Conservation (phyloP, 2,888 invertebrate species). For the Cephus pulcher region DNA sequence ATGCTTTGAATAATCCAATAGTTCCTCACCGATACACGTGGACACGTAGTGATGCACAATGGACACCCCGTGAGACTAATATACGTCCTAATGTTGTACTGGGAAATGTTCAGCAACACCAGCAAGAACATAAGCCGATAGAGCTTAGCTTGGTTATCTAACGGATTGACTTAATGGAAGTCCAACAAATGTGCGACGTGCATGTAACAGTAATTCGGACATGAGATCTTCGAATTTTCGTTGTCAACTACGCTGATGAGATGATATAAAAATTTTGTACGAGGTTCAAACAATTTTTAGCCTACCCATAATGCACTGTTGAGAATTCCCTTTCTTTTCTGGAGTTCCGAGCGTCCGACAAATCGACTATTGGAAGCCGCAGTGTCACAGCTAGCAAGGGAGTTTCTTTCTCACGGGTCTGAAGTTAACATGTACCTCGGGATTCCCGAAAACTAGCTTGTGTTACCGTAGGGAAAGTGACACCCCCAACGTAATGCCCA, state of each 20-base stretch:
- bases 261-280: not conserved
- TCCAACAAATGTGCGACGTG: constrained; percentile 38
- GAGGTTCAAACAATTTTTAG: not conserved
- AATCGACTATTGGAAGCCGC: not conserved
- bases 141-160: constrained; percentile 32
- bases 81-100: not conserved
- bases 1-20: constrained; percentile 64
- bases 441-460: not conserved
- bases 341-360: not conserved
- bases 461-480: constrained; percentile 1
- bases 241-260: not conserved
- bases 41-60: constrained; percentile 25
- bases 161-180: constrained; percentile 34
- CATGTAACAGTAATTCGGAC: constrained; percentile 10
- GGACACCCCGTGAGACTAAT: constrained; percentile 15
- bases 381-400: not conserved
- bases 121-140: not conserved
- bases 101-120: constrained; percentile 1
- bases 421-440: not conserved
- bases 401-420: not conserved
- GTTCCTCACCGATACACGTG: constrained; percentile 38
- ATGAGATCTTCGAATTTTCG: not conserved
- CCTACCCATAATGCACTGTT: not conserved
- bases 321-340: not conserved
- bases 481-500: constrained; percentile 2